phyloP scores from a whole-genome alignment of 2,888 invertebrate species.

The Diarsia brunnea region DNA sequence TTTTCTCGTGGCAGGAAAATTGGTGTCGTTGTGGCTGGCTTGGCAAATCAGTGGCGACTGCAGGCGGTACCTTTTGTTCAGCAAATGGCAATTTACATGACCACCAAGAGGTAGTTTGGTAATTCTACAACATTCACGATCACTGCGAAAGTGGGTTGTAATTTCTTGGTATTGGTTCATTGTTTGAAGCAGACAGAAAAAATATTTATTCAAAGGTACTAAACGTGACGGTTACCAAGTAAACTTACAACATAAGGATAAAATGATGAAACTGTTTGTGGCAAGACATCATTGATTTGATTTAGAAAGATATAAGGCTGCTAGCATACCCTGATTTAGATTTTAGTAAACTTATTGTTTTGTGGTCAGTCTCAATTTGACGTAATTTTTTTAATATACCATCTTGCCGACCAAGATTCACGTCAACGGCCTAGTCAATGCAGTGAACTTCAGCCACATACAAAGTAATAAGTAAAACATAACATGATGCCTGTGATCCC shows the following conservation, averaged over 20 bases:
- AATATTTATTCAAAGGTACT: background rate
- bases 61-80: slow-evolving; percentile 51
- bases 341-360: background rate
- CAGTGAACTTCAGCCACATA: background rate
- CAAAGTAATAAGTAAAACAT: background rate
- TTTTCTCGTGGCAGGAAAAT: slow-evolving; percentile 65
- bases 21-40: slow-evolving; percentile 67
- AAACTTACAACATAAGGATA: no score
- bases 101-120: slow-evolving; percentile 31
- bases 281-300: background rate
- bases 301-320: background rate
- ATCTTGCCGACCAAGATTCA: slow-evolving; percentile 4
- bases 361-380: background rate
- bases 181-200: background rate
- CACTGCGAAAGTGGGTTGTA: background rate
- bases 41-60: slow-evolving; percentile 64
- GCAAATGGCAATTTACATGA: slow-evolving; percentile 66
- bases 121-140: slow-evolving; percentile 32
- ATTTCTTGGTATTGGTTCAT: background rate
- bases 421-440: background rate
- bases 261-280: background rate
- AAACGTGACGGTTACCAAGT: background rate
- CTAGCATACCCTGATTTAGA: background rate
- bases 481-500: no score
- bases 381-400: no score